These are phyloP conservation scores for Esox masquinongy DNA, from an alignment of 2,797 vertebrate species.

Conservation along the genomic window DNA sequence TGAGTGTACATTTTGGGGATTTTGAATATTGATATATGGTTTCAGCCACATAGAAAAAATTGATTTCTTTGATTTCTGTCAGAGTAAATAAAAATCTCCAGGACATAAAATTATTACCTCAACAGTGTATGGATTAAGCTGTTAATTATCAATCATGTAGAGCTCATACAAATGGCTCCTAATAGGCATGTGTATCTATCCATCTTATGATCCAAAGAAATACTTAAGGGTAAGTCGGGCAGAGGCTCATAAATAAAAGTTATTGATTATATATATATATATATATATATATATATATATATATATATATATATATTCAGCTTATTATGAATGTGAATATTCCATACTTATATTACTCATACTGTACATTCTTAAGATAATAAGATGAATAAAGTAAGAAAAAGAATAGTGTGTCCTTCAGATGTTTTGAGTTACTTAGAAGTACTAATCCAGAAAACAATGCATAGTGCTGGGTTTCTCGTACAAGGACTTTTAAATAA, in stretches of 20 bases:
- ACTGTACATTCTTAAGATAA: constrained; percentile 66
- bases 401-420: constrained; percentile 54
- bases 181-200: constrained; percentile 75
- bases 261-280: too few species aligned
- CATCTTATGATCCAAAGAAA: constrained; percentile 75
- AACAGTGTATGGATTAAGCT: constrained; percentile 65
- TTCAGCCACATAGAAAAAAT: constrained; percentile 22
- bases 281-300: too few species aligned
- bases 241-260: constrained; percentile 81
- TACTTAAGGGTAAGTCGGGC: constrained; percentile 75
- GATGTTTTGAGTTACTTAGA: constrained; percentile 32
- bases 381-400: constrained; percentile 75
- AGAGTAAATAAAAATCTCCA: constrained; percentile 18
- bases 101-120: constrained; percentile 57
- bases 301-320: too few species aligned
- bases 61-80: constrained; percentile 7
- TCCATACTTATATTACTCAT: constrained; percentile 67
- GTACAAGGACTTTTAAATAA: constrained; percentile 13
- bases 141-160: constrained; percentile 76
- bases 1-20: constrained; percentile 28
- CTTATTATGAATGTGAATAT: constrained; percentile 72
- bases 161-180: constrained; percentile 59
- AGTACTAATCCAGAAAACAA: constrained; percentile 8
- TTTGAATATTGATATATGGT: constrained; percentile 35
- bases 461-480: background rate